These are phyloP conservation scores for Antheraea mylitta DNA, from an alignment of 1,140 invertebrate species.

Conservation along the genomic window DNA sequence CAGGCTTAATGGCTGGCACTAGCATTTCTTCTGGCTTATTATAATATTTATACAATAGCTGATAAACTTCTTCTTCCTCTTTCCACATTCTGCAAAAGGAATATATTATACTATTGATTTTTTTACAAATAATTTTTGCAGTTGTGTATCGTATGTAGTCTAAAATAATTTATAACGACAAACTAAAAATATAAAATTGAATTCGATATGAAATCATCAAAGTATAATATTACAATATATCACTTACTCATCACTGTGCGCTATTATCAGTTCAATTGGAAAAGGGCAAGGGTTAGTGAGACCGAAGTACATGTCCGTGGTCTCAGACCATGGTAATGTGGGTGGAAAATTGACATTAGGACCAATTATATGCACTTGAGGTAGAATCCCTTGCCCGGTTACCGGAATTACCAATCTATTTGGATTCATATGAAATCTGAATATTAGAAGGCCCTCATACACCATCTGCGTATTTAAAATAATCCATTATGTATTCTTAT, in stretches of 20 bases:
- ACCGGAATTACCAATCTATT: conserved; percentile 61
- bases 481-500: too few species aligned
- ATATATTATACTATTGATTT: background rate
- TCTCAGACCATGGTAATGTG: conserved; percentile 64
- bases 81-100: conserved; percentile 55
- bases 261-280: conserved; percentile 65
- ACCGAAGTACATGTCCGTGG: conserved; percentile 60
- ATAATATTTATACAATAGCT: conserved; percentile 62
- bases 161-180: too few species aligned
- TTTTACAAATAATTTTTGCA: background rate
- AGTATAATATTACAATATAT: conserved; percentile 5
- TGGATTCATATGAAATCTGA: conserved; percentile 72
- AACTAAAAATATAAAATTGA: too few species aligned
- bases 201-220: too few species aligned
- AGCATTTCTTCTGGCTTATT: conserved; percentile 65
- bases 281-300: conserved; percentile 68
- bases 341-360: conserved; percentile 55
- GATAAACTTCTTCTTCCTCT: conserved; percentile 63
- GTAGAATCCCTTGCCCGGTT: conserved; percentile 55
- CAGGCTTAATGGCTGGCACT: conserved; percentile 53
- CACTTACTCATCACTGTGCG: conserved; percentile 64
- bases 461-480: conserved; percentile 40
- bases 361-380: conserved; percentile 62
- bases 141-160: background rate
- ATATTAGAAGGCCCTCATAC: conserved; percentile 61